Evolutionary conservation across 2,888 invertebrate genomes (phyloP), one percentile per base, ranked within the genome.

Genomic region (Gryllus longicercus): DNA sequence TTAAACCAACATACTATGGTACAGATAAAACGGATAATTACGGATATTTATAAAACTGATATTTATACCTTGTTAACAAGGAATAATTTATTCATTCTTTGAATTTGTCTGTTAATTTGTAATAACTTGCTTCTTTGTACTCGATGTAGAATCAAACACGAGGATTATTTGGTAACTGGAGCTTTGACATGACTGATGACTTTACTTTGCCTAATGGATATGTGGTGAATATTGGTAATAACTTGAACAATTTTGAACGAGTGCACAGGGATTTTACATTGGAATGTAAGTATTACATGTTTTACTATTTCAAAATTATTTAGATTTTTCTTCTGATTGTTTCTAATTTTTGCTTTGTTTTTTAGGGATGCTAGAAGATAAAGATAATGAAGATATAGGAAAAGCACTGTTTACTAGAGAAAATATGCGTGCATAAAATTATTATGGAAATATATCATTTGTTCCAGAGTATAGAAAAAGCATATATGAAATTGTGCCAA

Each of bases 161-260:
- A 81, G 97, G 97, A 1, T 88, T 98, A 1, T 92, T 97, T 84
- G 97, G 97, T 0, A 96, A 96, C 85, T 97, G 96, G 96, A 96
- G 96, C 81, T 92, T 95, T 85, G 93, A 95, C 83, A 88, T 91
- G 18, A 88, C 90, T 75, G 96, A 97, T 83, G 97, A 97, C 86
- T 94, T 96, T 82, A 91, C 91, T 0, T 87, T 91, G 82, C 96
- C 96, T 0, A 93, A 94, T 84, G 93, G 93, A 0, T 89, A 89
- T 0, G 87, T 89, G 81, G 87, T 89, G 5, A 86, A 87, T 5
- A 85, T 91, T 0, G 87, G 90, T 16, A 23, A 50, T 4, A 80
- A 77, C 74, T 83, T 87, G 2, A 91, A 91, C 83, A 93, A 94
- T 86, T 92, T 94, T 86, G 92, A 93, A 85, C 86, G 90, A 1